Evolutionary conservation across 2,113 vertebrate genomes (phyloP), one percentile per base, ranked within the genome.

Genomic region (Hippocampus barbouri): DNA sequence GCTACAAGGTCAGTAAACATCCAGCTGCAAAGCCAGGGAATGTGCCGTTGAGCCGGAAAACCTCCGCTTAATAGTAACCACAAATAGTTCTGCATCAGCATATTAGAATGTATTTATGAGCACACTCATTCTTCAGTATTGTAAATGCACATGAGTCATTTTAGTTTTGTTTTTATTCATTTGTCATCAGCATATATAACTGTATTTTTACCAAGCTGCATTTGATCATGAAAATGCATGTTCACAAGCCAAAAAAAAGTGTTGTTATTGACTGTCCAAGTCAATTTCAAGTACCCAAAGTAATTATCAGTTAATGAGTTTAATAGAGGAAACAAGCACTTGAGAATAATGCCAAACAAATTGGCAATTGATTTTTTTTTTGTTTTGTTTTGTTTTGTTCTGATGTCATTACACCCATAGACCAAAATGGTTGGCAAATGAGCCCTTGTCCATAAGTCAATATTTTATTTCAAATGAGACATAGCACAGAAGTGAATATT

Each of bases 91-190:
- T 53, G 76, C 75, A 65, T 77, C 75, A 56, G 71, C 75, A 71
- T 83, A 79, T 87, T 89, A 88, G 88, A 92, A 89, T 91, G 90
- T 90, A 91, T 85, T 78, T 90, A 83, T 89, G 84, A 80, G 85
- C 83, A 87, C 89, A 87, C 86, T 88, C 88, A 80, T 77, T 72
- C 68, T 79, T 85, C 54, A 83, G 79, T 89, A 84, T 89, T 86
- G 88, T 85, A 81, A 78, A 85, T 71, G 56, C 84, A 87, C 88
- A 91, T 86, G 85, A 86, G 63, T 83, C 78, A 83, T 74, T 91
- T 91, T 93, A 93, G 10, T 93, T 93, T 93, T 90, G 92, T 91
- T 85, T 89, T 72, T 71, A 86, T 90, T 92, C 87, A 93, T 96
- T 97, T 95, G 93, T 97, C 94, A 93, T 92, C 89, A 81, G 73